Evolutionary conservation across 2,113 vertebrate genomes (phyloP).

Genomic region (Alligator sinensis): DNA sequence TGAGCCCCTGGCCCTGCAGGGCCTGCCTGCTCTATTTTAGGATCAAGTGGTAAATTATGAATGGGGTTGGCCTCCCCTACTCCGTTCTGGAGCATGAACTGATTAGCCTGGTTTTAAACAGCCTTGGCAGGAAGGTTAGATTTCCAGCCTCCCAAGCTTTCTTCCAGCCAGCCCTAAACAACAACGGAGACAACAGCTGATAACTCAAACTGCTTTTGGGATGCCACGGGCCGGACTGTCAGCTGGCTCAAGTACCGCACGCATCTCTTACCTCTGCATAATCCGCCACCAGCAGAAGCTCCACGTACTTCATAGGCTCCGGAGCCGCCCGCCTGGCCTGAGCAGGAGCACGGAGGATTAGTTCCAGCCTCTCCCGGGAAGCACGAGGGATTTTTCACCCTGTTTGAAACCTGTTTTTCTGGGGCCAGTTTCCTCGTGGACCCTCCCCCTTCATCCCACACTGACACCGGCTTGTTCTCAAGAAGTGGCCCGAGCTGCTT

Average conservation of each 20-base stretch:
- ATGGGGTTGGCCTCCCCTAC: not conserved
- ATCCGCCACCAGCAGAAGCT: constrained; percentile 94
- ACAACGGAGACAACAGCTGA: not conserved
- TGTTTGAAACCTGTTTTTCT: not conserved
- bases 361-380: not conserved
- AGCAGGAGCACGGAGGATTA: constrained; percentile 2
- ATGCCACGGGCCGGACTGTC: not conserved
- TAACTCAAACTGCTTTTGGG: not conserved
- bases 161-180: not conserved
- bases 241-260: accelerated
- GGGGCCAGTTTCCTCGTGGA: not conserved
- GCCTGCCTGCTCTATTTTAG: constrained; percentile 22
- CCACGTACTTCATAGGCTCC: constrained; percentile 90
- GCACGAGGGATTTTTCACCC: not conserved
- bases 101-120: not conserved
- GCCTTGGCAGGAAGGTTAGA: not conserved
- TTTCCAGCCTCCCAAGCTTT: not conserved
- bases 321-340: constrained; percentile 89
- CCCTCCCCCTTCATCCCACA: not conserved
- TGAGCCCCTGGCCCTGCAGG: not conserved
- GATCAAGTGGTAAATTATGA: constrained; percentile 62
- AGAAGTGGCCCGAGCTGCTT: not conserved
- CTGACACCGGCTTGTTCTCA: not conserved
- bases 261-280: constrained; percentile 89
- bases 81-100: constrained; percentile 34